These are phyloP conservation scores for Agonopterix heracliana DNA, from an alignment of 2,888 invertebrate genomes.

Conservation along the genomic window DNA sequence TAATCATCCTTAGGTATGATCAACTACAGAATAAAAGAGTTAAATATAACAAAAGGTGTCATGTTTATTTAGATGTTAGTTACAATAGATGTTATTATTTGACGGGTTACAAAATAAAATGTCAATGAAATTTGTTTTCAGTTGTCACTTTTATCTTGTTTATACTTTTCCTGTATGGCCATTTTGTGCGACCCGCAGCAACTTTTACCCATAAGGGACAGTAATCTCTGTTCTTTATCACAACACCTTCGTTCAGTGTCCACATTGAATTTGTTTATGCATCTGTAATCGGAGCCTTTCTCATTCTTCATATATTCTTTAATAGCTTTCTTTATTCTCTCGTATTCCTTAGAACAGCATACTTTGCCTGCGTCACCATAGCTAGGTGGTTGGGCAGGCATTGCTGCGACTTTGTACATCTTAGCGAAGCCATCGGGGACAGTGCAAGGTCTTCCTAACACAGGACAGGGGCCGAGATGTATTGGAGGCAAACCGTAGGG, in stretches of 20 bases:
- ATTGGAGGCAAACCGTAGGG: conserved; percentile 67
- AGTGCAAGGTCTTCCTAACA: conserved; percentile 60
- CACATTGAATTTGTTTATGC: conserved; percentile 55
- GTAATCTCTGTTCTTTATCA: conserved; percentile 56
- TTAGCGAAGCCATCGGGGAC: conserved; percentile 64
- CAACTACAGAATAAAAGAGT: too few species aligned
- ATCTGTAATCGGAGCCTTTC: conserved; percentile 55
- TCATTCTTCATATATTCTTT: conserved; percentile 57
- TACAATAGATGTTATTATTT: conserved; percentile 20
- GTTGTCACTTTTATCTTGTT: conserved; percentile 29
- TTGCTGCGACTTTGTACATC: conserved; percentile 57
- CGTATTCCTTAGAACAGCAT: conserved; percentile 65
- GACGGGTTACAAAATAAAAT: conserved; percentile 64
- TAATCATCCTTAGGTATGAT: too few species aligned
- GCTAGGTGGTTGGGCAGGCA: conserved; percentile 48
- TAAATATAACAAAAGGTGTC: too few species aligned
- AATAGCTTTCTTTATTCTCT: conserved; percentile 62
- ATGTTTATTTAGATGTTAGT: too few species aligned
- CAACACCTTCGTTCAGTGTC: conserved; percentile 65
- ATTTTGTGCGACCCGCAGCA: conserved; percentile 65
- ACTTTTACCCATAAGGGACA: conserved; percentile 47
- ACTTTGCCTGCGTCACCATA: conserved; percentile 62
- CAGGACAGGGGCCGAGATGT: conserved; percentile 63
- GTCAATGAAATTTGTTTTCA: conserved; percentile 30
- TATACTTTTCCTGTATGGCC: conserved; percentile 53